These are phyloP conservation scores for Excalfactoria chinensis DNA, from an alignment of 2,113 vertebrate species.

Conservation along the genomic window DNA sequence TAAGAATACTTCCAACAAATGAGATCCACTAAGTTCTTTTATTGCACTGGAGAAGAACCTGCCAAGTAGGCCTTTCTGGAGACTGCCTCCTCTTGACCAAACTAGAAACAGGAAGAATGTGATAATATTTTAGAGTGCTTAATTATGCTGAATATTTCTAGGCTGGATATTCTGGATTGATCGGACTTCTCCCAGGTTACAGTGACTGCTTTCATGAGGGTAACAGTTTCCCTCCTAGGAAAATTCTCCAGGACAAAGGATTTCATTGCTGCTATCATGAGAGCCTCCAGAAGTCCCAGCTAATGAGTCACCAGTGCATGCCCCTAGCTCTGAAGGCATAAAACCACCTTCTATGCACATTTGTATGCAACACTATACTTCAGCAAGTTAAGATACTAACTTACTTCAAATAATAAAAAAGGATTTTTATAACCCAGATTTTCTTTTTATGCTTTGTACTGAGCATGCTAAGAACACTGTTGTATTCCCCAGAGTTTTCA, in stretches of 20 bases:
- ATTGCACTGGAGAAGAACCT: not conserved
- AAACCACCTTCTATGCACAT: not conserved
- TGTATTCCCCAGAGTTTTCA: not conserved
- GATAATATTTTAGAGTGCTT: not conserved
- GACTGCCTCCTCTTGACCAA: not conserved
- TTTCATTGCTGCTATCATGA: not conserved
- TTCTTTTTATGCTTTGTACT: not conserved
- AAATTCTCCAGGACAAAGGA: not conserved
- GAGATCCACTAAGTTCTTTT: not conserved
- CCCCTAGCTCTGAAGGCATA: not conserved
- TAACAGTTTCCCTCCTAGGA: not conserved
- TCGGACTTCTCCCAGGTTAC: not conserved
- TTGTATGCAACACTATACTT: not conserved
- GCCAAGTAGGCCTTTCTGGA: not conserved
- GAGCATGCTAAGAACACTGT: not conserved
- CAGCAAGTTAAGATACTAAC: not conserved
- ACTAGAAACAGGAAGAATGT: not conserved
- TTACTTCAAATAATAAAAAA: conserved; percentile 5
- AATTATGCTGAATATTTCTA: not conserved
- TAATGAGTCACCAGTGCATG: not conserved
- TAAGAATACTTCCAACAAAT: not conserved
- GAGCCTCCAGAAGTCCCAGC: not conserved
- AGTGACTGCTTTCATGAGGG: not conserved
- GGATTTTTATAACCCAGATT: conserved; percentile 2
- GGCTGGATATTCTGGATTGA: not conserved